Evolutionary conservation across 1,140 invertebrate species (phyloP), one percentile per base, ranked within the genome.

Genomic region (Sycophila sp.): DNA sequence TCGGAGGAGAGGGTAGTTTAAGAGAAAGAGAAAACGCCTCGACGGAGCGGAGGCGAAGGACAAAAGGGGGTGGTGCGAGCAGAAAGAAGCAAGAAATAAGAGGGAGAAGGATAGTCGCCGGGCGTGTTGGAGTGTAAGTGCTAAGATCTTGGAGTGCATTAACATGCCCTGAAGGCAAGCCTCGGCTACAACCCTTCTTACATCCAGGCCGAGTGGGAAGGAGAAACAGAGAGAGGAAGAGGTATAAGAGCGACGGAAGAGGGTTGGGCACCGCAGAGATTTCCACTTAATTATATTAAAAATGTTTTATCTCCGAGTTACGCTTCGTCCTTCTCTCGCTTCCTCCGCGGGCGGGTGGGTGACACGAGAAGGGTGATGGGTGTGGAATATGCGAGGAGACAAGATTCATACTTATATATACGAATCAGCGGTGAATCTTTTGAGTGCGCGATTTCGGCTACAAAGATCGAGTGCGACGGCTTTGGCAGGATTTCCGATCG

Each of bases 111-210:
- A 53, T 70, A 66, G 63, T 60, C 45, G 75, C 72, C 74, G 73
- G 75, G 82, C 82, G 84, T 84, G 83, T 84, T 82, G 72, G 85
- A 85, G 85, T 86, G 85, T 86, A 86, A 86, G 84, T 86, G 84
- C 85, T 85, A 86, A 86, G 85, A 86, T 85, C 83, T 85, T 69
- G 74, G 81, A 86, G 85, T 86, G 83, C 85, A 86, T 86, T 86
- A 86, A 86, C 84, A 85, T 85, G 84, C 83, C 85, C 80, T 69
- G 75, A 75, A 86, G 85, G 83, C 83, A 81, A 81, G 80, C 80
- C 19, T 22, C 78, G 82, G 79, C 79, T 85, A 86, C 83, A 86
- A 86, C 85, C 84, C 85, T 86, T 86, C 85, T 86, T 86, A 86
- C 84, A 83, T 82, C 68, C n/a, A n/a, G n/a, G n/a, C n/a, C n/a